These are phyloP conservation scores for Mesoclemmys tuberculata DNA, from an alignment of 2,113 vertebrate species.

Conservation along the genomic window DNA sequence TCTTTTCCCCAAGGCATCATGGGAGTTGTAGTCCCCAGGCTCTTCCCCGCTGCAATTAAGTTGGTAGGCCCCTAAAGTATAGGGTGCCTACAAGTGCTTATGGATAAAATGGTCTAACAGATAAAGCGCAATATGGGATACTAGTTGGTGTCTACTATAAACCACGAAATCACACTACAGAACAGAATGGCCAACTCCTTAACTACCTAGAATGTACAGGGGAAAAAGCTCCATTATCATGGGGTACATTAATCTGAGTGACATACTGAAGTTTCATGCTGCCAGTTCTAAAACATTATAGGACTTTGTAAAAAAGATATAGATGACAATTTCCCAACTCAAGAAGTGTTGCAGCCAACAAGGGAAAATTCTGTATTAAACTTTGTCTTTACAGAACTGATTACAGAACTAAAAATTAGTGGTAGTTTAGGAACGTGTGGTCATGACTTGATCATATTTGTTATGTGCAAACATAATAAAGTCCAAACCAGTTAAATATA, in stretches of 20 bases:
- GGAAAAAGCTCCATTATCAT: not conserved
- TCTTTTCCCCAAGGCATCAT: too few relatives aligned
- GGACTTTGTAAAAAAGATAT: not conserved
- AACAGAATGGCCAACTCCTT: not conserved
- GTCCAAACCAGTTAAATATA: fast-evolving
- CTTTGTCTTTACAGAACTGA: fast-evolving
- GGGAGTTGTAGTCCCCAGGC: too few relatives aligned
- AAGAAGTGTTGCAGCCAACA: fast-evolving
- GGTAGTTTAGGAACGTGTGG: not conserved
- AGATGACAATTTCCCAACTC: not conserved
- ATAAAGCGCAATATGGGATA: fast-evolving
- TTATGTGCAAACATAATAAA: not conserved
- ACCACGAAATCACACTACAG: not conserved
- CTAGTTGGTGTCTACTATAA: fast-evolving
- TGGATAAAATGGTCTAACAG: not conserved
- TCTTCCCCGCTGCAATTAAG: too few relatives aligned
- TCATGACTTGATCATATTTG: fast-evolving
- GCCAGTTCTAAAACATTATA: not conserved
- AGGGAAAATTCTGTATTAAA: fast-evolving
- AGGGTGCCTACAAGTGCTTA: too few relatives aligned
- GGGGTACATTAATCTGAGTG: not conserved
- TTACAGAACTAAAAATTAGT: not conserved
- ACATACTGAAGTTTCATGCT: not conserved
- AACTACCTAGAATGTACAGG: not conserved
- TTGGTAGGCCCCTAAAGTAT: too few relatives aligned